Percentiles rank a stretch among this genome's conserved stretches.
Evolutionary conservation across 2,888 invertebrate genomes (phyloP).

Genomic region (Ochropleura plecta): DNA sequence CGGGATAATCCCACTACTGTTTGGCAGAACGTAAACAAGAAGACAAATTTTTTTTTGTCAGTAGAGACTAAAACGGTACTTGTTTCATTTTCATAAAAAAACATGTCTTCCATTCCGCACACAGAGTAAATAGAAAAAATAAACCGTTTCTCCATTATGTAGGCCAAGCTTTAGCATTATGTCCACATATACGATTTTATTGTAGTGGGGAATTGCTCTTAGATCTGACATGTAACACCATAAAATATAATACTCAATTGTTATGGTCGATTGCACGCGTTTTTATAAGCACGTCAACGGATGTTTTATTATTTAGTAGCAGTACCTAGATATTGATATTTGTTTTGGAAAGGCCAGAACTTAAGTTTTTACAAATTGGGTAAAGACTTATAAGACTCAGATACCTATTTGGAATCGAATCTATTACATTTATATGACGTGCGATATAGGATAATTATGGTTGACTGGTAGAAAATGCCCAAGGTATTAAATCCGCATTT

Average conservation of each 20-base stretch:
- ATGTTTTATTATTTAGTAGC: constrained; percentile 35
- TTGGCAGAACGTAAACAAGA: too few species aligned
- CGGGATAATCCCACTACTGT: not conserved
- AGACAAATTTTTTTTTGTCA: too few species aligned
- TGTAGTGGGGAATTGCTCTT: constrained; percentile 46
- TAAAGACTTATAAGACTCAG: not conserved
- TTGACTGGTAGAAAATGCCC: too few species aligned
- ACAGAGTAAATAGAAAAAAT: not conserved
- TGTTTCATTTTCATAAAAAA: too few species aligned
- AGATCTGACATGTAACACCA: constrained; percentile 45
- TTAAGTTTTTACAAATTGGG: not conserved
- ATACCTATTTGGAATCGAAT: not conserved
- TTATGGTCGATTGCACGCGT: constrained; percentile 29
- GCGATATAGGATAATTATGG: not conserved
- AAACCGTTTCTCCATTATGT: constrained; percentile 11
- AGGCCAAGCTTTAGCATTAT: constrained; percentile 49
- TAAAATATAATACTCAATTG: constrained; percentile 46
- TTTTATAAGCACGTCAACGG: constrained; percentile 31
- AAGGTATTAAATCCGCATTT: too few species aligned
- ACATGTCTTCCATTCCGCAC: not conserved
- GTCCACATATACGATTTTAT: constrained; percentile 51
- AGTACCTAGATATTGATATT: not conserved
- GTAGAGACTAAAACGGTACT: too few species aligned
- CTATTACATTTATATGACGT: not conserved
- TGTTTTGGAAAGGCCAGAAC: not conserved